Evolutionary conservation across 2,113 vertebrate species (phyloP), one percentile per base, ranked within the genome.

Genomic region (Callipepla californica): DNA sequence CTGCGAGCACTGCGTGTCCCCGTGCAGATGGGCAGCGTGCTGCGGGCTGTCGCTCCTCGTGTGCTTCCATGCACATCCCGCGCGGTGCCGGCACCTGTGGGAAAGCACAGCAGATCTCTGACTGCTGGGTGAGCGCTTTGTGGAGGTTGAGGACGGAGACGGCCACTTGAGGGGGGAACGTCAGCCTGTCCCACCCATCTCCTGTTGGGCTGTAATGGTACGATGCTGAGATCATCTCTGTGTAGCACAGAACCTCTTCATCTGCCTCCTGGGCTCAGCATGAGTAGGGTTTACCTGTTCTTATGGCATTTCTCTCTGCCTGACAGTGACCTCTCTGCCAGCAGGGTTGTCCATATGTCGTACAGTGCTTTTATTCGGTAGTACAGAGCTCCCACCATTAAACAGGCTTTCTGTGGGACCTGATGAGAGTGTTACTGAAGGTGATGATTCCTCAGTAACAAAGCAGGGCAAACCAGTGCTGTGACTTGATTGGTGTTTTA

Each of bases 1-100:
- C 26, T 4, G 1, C 30, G 57, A 80, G 68, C 48, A 5, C 42
- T 23, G 51, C 10, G 42, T 48, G 20, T 70, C 34, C 12, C 18
- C 9, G 50, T 63, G 80, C 57, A 22, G 65, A 38, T 80, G 73
- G 50, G 69, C 80, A 74, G 47, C 44, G 2, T 0, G 2, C 53
- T 48, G 4, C 7, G 7, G n/a, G 58, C 38, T 80, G 40, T 36
- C 78, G 66, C 44, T 57, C 13, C 86, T 81, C 32, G 7, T 13
- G 4, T 14, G 20, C 25, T 45, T 65, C 21, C 55, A 45, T 9
- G 42, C 45, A 2, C 10, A 3, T 65, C 40, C 69, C 68, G 32
- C 2, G 1, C 55, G 5, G 22, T 7, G 16, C 12, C 67, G 55
- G 18, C 28, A 63, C 26, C 38, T 4, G 0, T 36, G 7, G 68